Evolutionary conservation across 2,113 vertebrate species (phyloP).

Genomic region (Nansenia antarctica): DNA sequence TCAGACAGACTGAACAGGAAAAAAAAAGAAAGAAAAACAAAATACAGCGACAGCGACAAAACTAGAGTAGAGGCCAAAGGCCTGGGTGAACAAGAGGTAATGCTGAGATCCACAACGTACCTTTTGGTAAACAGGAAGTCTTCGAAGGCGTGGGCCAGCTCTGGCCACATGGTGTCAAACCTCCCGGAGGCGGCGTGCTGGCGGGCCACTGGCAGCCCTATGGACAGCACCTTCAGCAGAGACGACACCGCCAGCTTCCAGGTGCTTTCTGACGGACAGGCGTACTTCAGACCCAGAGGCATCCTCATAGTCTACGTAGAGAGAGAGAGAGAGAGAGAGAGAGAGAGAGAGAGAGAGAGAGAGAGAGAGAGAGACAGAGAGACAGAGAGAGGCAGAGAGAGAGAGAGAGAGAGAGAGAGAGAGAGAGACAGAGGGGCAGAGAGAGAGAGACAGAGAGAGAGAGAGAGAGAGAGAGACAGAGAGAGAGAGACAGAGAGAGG

Average conservation of each 20-base stretch:
- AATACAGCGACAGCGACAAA: no score
- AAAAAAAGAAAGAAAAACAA: background rate
- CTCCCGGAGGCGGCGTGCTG: slow-evolving; percentile 95
- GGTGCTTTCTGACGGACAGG: slow-evolving; percentile 97
- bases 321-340: background rate
- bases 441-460: background rate
- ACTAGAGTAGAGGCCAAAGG: no score
- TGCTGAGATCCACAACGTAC: no score
- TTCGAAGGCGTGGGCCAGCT: slow-evolving; percentile 92
- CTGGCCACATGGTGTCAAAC: slow-evolving; percentile 98
- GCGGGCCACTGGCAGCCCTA: slow-evolving; percentile 93
- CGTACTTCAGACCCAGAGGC: slow-evolving; percentile 93
- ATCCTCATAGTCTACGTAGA: slow-evolving; percentile 57
- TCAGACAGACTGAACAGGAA: background rate
- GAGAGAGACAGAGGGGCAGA: no score
- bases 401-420: background rate
- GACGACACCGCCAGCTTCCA: slow-evolving; percentile 97
- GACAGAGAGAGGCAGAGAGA: no score
- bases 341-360: background rate
- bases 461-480: background rate
- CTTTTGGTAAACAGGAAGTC: slow-evolving; percentile 99
- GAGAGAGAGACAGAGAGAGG: no score
- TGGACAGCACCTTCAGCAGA: slow-evolving; percentile 91
- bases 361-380: background rate
- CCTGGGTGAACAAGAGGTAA: no score